Evolutionary conservation across 92 coral and sea anemone species (phyloP).

Genomic region (Virgularia gustaviana): DNA sequence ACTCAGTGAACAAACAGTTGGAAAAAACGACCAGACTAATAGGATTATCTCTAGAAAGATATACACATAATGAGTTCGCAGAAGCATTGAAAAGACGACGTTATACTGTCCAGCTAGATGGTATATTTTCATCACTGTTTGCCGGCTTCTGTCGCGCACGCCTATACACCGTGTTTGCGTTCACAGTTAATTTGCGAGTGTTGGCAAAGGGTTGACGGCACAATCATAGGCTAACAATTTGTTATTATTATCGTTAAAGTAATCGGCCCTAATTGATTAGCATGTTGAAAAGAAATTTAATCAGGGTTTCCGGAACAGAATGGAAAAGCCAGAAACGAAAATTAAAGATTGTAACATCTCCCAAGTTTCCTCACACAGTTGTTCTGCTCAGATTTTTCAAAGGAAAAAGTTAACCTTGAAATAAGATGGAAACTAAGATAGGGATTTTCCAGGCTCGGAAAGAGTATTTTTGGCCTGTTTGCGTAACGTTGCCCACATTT

Average conservation of each 20-base stretch:
- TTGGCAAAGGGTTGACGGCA: constrained; percentile 16
- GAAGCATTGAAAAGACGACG: not conserved
- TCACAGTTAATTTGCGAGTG: not conserved
- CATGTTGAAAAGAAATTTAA: constrained; percentile 28
- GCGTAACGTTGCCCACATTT: constrained; percentile 6
- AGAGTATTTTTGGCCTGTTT: not conserved
- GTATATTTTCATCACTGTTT: not conserved
- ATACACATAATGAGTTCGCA: not conserved
- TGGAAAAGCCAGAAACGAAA: not conserved
- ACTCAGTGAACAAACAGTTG: not conserved
- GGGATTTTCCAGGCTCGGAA: too few species aligned
- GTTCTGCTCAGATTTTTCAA: not conserved
- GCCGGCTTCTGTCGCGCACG: not conserved
- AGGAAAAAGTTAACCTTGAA: too few species aligned
- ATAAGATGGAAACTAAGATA: too few species aligned
- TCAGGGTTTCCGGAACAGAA: constrained; percentile 13
- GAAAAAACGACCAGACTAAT: constrained; percentile 17
- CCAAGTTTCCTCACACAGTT: not conserved
- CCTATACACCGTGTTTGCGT: not conserved
- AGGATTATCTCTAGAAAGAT: constrained; percentile 2
- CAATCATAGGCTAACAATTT: constrained; percentile 32
- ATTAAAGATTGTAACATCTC: not conserved
- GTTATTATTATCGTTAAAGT: constrained; percentile 27
- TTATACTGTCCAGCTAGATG: too few species aligned
- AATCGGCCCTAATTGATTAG: constrained; percentile 24